Base-by-base conservation (phyloP, 2,888 invertebrate genomes). In the Mimas tiliae region DNA sequence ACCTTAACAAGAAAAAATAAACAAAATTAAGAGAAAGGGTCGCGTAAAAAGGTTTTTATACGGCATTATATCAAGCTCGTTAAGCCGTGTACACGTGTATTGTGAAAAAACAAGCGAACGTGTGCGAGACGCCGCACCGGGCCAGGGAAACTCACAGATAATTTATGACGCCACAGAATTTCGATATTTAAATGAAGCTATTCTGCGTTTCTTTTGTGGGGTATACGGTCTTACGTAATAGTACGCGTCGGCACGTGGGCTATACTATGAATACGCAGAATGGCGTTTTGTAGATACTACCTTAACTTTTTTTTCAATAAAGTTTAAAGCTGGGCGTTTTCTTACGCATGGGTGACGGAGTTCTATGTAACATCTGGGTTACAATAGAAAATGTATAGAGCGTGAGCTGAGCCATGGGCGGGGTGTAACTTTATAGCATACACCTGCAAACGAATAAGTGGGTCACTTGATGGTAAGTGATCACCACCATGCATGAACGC, bases 11-110 rank as follows among this genome's bases (percentile, higher is more conserved):
- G 52, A 52, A 52, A 27, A 42, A 21, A 58, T 58, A 58, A 55
- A 58, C 7, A 42, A 58, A 58, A 58, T 58, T 21, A 58, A 58
- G 14, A 19, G 19, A 12, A 58, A 42, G 42, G 16, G 4, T 19
- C 58, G 38, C 11, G 42, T 42, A 16, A 38, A 19, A 8, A 58
- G 33, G 50, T 16, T 19, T 58, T 58, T 38, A 38, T 58, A 42
- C 12, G 38, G 42, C 42, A 42, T 21, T 12, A 38, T 58, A 58
- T 38, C 9, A 52, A 16, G 19, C 38, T 19, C 42, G 58, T 38
- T 58, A 58, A 58, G 58, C 58, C 19, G 11, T 19, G 12, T 42
- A 58, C 58, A 58, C 42, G 19, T 42, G 58, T 58, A 58, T 58
- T 19, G 58, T 58, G 58, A 58, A 52, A 52, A 52, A 52, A 52